A percentile compares a stretch with the other conserved stretches of the same genome.
These are phyloP conservation scores for Ptychadena robeensis DNA, from an alignment of 2,797 vertebrate genomes.

Conservation along the genomic window DNA sequence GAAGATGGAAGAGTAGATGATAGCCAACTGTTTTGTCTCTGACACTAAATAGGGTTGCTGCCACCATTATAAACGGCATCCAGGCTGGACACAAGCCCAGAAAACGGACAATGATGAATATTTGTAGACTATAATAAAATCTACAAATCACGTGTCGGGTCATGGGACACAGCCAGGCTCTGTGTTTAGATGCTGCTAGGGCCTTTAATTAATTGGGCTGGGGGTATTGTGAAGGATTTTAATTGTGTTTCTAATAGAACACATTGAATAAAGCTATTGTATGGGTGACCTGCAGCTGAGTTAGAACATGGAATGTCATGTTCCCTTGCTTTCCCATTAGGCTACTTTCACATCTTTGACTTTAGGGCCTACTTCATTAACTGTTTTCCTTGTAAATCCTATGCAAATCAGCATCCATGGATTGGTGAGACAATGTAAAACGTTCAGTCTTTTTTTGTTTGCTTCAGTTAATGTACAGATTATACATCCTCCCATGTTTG, in stretches of 20 bases:
- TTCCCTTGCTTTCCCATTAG: conserved; percentile 29
- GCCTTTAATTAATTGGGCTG: conserved; percentile 39
- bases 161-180: conserved; percentile 19
- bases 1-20: background rate
- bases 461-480: too few relatives aligned
- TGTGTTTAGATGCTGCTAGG: background rate
- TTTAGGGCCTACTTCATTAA: conserved; percentile 18
- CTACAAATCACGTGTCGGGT: conserved; percentile 23
- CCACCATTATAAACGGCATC: conserved; percentile 14
- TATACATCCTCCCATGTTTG: too few relatives aligned
- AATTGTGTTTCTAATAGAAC: conserved; percentile 27
- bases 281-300: background rate
- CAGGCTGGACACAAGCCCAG: conserved; percentile 35
- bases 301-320: background rate
- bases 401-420: background rate
- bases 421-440: background rate
- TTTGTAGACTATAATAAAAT: conserved; percentile 37
- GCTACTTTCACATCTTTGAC: conserved; percentile 35
- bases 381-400: conserved; percentile 2
- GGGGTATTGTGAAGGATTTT: conserved; percentile 28
- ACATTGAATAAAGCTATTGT: conserved; percentile 23
- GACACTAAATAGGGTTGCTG: conserved; percentile 25
- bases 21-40: conserved; percentile 26
- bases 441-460: background rate
- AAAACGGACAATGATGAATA: conserved; percentile 44